Evolutionary conservation across 2,888 invertebrate genomes (phyloP), one percentile per base, ranked within the genome.

Genomic region (Himalopsyche kuldschensis): DNA sequence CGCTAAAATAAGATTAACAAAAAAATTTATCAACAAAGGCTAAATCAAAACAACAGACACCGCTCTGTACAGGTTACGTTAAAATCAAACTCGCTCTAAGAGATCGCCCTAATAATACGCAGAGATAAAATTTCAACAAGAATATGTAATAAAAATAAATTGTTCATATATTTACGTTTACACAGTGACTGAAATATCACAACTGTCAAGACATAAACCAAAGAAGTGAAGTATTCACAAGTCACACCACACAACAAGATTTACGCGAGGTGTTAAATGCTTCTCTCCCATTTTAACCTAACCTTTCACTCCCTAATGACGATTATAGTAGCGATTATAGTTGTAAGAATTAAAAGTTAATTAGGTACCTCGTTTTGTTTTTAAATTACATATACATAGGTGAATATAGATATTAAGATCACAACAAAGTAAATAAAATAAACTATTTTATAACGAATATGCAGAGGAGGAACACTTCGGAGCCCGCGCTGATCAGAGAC

Each of bases 371-470:
- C 83, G 48, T 84, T 82, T 85, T 85, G 84, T 85, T 85, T 83
- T 41, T 82, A 79, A 85, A 85, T 84, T 83, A 85, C 84, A 84
- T 84, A 84, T 79, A 84, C 48, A 83, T 82, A 80, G 75, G 75
- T 83, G 79, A 83, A 85, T 83, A 83, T 83, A 82, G 80, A 81
- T 84, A 81, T 80, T 84, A 84, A 84, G 79, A 85, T 85, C 86
- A 86, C 86, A 86, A 86, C 86, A 86, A 85, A 86, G 86, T 86
- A 86, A 84, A 86, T 84, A 83, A 85, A 85, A 85, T 85, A 84
- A 86, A 83, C 85, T 86, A 85, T 83, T 82, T 85, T 81, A 84
- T 85, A 85, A 85, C 83, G 80, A 84, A 84, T 84, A 82, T 82
- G 84, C 79, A 24, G 80, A 55, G 69, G 75, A 20, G 78, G 77